Evolutionary conservation across 2,888 invertebrate species (phyloP).

Genomic region (Eupithecia insigniata): DNA sequence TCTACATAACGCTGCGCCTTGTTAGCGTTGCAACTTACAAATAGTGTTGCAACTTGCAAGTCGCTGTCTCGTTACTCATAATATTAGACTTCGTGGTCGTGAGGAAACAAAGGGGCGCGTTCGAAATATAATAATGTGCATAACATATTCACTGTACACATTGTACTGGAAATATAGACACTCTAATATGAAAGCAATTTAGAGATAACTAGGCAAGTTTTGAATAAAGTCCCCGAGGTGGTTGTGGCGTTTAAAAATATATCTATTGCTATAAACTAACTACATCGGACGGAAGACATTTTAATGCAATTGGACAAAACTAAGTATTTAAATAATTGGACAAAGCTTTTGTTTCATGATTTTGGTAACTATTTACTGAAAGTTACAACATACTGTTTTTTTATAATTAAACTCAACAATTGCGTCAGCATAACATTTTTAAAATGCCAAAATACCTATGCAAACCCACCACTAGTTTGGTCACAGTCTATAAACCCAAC

Average conservation of each 20-base stretch:
- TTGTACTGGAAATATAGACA: not conserved
- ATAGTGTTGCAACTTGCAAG: slow-evolving; percentile 1
- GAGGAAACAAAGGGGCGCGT: not conserved
- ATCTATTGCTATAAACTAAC: too few relatives aligned
- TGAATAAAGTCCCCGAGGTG: too few relatives aligned
- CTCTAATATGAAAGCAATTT: not conserved
- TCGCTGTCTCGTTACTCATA: slow-evolving; percentile 6
- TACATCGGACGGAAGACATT: too few relatives aligned
- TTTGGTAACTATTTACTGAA: not conserved
- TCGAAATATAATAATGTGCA: not conserved
- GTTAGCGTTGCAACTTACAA: slow-evolving; percentile 2
- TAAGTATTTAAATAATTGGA: not conserved
- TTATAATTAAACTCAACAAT: not conserved
- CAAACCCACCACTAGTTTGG: not conserved
- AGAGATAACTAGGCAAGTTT: not conserved
- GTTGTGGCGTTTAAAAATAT: too few relatives aligned
- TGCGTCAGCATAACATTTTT: not conserved
- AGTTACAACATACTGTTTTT: not conserved
- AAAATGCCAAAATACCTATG: slow-evolving; percentile 13
- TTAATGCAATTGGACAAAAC: too few relatives aligned
- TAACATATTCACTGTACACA: not conserved
- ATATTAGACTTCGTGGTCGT: not conserved
- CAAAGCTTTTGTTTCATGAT: not conserved
- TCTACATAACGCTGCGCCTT: not conserved
- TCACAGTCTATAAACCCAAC: not conserved